A percentile compares a stretch with the other conserved stretches of the same genome.
phyloP scores from a whole-genome alignment of 1,140 invertebrate genomes.

The Meloidogyne floridensis region DNA sequence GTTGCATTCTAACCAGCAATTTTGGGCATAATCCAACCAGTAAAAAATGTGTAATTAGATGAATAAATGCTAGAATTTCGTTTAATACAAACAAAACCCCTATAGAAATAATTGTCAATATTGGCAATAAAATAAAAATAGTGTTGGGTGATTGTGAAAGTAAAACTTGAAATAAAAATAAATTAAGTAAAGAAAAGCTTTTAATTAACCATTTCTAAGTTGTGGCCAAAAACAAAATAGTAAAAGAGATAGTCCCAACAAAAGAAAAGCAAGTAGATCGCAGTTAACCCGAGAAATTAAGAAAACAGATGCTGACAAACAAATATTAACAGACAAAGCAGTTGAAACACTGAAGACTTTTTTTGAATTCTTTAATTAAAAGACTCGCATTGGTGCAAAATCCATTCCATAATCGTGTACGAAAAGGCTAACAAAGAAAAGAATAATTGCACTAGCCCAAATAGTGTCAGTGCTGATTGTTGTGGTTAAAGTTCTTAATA shows the following conservation, averaged over 20 bases:
- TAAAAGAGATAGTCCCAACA: constrained; percentile 82
- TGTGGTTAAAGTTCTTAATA: constrained; percentile 83
- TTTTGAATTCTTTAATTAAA: constrained; percentile 5
- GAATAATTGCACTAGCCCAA: constrained; percentile 83
- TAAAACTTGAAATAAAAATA: not conserved
- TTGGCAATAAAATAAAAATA: constrained; percentile 13
- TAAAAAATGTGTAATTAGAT: constrained; percentile 68
- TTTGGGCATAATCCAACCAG: constrained; percentile 74
- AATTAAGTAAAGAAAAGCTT: constrained; percentile 54
- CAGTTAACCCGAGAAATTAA: constrained; percentile 80
- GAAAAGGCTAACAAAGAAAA: constrained; percentile 83
- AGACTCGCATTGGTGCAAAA: constrained; percentile 52
- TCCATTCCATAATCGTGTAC: constrained; percentile 87
- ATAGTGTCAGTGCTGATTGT: constrained; percentile 95
- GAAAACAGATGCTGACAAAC: constrained; percentile 74
- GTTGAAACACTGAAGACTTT: constrained; percentile 52
- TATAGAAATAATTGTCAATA: constrained; percentile 36
- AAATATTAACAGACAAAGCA: constrained; percentile 54
- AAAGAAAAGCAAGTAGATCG: constrained; percentile 82
- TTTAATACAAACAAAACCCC: constrained; percentile 63
- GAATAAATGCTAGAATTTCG: constrained; percentile 66
- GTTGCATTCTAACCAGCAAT: constrained; percentile 79
- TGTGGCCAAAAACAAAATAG: constrained; percentile 85
- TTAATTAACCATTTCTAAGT: constrained; percentile 73
- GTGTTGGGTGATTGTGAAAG: constrained; percentile 15